These are phyloP conservation scores for Mohoua ochrocephala DNA, from an alignment of 2,113 vertebrate species.

Conservation along the genomic window DNA sequence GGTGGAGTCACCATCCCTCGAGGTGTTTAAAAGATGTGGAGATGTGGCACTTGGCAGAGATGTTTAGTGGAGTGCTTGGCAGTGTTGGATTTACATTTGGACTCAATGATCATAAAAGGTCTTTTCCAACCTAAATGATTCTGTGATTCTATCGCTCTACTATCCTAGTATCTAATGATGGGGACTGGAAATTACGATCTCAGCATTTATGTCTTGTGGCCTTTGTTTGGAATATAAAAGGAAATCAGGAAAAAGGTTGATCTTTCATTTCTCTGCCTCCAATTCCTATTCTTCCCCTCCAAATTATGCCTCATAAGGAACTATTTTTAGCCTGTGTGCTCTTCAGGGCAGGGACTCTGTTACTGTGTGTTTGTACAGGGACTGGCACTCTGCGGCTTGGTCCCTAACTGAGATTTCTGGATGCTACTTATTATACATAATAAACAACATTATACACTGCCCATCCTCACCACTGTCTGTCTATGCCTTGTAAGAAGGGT, in stretches of 20 bases:
- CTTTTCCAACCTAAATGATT: background rate
- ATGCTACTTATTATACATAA: slow-evolving; percentile 21
- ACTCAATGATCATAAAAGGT: background rate
- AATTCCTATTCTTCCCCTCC: background rate
- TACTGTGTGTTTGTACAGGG: background rate
- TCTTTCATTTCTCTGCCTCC: background rate
- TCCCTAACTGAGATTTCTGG: slow-evolving; percentile 7
- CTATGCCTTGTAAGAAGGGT: background rate
- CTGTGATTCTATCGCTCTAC: background rate
- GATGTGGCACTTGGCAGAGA: rapidly evolving
- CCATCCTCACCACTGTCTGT: background rate
- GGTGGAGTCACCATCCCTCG: background rate
- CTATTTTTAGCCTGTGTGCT: slow-evolving; percentile 6
- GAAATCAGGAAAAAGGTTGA: background rate
- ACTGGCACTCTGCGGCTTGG: background rate
- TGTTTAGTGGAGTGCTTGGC: background rate
- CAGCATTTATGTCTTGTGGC: background rate
- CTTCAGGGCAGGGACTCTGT: background rate
- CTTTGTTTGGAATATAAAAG: background rate
- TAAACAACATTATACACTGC: slow-evolving; percentile 6
- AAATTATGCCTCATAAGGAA: background rate
- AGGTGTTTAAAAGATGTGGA: rapidly evolving
- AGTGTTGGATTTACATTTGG: background rate
- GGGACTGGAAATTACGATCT: background rate
- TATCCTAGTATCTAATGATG: background rate